These are phyloP conservation scores for Shinisaurus crocodilurus DNA, from an alignment of 2,113 vertebrate genomes.

Conservation along the genomic window DNA sequence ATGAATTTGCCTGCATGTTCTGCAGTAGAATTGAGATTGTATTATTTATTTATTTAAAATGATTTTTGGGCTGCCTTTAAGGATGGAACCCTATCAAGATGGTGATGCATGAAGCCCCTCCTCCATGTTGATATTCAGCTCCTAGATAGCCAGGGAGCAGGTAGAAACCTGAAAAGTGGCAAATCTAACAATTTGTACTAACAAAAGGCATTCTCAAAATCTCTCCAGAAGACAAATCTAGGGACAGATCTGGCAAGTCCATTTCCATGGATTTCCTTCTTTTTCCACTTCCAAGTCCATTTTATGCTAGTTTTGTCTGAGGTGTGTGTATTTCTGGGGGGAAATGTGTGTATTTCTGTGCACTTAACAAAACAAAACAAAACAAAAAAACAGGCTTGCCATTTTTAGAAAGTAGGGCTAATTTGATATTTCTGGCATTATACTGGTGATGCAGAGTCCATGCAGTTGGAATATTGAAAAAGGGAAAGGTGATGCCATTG, in stretches of 20 bases:
- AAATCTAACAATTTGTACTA: background rate
- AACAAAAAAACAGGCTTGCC: background rate
- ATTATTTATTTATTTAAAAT: background rate
- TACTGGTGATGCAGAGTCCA: background rate
- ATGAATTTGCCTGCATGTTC: background rate
- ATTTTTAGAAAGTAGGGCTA: background rate
- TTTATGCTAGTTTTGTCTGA: too few relatives aligned
- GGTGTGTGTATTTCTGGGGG: too few relatives aligned
- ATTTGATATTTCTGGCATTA: conserved; percentile 27
- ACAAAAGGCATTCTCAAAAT: background rate
- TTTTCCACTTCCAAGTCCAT: too few relatives aligned
- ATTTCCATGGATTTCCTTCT: too few relatives aligned
- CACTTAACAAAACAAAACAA: too few relatives aligned
- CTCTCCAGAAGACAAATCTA: background rate
- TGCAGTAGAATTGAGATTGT: background rate
- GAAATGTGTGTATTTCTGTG: too few relatives aligned
- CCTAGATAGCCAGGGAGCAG: background rate
- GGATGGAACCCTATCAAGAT: too few relatives aligned
- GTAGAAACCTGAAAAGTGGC: background rate
- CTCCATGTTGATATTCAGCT: background rate
- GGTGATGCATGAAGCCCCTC: background rate
- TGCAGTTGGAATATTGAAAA: background rate
- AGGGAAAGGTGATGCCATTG: background rate
- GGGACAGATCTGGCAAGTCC: background rate
- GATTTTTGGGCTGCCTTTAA: background rate